Base-by-base conservation (phyloP, 2,113 vertebrate genomes). In the Terrapene triunguis region DNA sequence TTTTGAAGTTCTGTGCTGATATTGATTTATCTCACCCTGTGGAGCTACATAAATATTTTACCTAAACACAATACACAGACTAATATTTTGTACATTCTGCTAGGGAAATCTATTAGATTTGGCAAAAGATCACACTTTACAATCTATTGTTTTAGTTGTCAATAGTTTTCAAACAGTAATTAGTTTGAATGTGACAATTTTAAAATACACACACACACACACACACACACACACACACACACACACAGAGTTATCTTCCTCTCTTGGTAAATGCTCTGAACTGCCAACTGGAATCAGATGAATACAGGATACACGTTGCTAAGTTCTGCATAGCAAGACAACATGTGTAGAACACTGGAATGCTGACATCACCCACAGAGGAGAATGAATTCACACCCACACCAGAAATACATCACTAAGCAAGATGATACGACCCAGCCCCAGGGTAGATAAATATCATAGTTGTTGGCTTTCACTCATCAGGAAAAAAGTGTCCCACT, bases 381-480 rank as follows among this genome's bases (percentile, higher is more conserved):
- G 12, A 84, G 38, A n/a, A 44, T 95, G 19, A 92, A 88, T 51
- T 91, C 85, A 88, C 47, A 78, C 2, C 17, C 2, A 22, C 10
- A 53, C 38, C 27, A 89, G 74, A 95, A 93, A 91, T 44, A 88
- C 1, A 86, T 44, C 9, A 69, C 29, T 65, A 55, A 89, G 12
- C 16, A 90, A 88, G 80, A 80, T 0, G 0, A 69, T 57, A 81
- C 1, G 17, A 85, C 78, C 21, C 13, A 0, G 0, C 9, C 17
- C 1, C 25, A 21, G 38, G 12, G 65, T 84, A 82, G 87, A 90
- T 35, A 84, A 35, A n/a, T 54, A 72, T 51, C 38, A 80, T 11
- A 84, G 25, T 38, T 2, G 1, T 19, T 54, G 22, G 91, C 57
- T 94, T 93, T 35, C 65, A 91, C 48, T 89, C 80, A 84, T 12